Conservation (phyloP, 2,113 vertebrate genomes). For the Dascyllus trimaculatus region DNA sequence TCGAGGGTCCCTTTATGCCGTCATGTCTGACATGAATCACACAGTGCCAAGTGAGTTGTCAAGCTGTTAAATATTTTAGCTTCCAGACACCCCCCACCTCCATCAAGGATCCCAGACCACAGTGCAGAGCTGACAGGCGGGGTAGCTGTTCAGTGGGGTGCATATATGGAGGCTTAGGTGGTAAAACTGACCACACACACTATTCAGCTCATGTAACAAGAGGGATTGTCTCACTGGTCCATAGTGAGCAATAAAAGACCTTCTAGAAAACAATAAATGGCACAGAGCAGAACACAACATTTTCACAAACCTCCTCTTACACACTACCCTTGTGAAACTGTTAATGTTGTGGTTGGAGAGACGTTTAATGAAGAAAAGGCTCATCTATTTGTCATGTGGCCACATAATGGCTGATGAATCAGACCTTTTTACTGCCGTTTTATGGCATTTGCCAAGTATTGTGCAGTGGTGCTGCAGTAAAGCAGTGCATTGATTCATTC, state of each 20-base stretch:
- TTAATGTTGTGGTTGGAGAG: constrained; percentile 11
- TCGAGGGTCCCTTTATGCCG: constrained; percentile 18
- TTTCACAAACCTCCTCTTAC: constrained; percentile 13
- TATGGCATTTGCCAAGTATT: constrained; percentile 48
- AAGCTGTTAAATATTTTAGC: constrained; percentile 68
- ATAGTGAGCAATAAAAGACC: constrained; percentile 1
- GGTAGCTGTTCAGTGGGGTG: constrained; percentile 24
- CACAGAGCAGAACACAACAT: background rate
- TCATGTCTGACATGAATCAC: constrained; percentile 56
- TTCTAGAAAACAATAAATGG: background rate
- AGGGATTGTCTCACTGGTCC: constrained; percentile 3
- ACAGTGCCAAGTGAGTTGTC: constrained; percentile 43
- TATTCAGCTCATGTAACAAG: constrained; percentile 5
- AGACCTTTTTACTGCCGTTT: constrained; percentile 36
- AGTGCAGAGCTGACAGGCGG: constrained; percentile 20
- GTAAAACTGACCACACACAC: constrained; percentile 12
- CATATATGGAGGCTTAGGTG: background rate
- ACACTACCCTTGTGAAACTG: constrained; percentile 11
- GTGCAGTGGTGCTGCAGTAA: constrained; percentile 19
- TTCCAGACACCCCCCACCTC: constrained; percentile 52
- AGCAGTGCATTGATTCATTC: constrained; percentile 17
- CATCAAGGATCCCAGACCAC: constrained; percentile 28
- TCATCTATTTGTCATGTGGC: constrained; percentile 47
- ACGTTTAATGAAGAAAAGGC: constrained; percentile 23
- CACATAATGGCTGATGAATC: constrained; percentile 50